Percentiles rank a stretch among this genome's conserved stretches.
Evolutionary conservation across 2,113 vertebrate genomes (phyloP).

Genomic region (Poeciliopsis prolifica): DNA sequence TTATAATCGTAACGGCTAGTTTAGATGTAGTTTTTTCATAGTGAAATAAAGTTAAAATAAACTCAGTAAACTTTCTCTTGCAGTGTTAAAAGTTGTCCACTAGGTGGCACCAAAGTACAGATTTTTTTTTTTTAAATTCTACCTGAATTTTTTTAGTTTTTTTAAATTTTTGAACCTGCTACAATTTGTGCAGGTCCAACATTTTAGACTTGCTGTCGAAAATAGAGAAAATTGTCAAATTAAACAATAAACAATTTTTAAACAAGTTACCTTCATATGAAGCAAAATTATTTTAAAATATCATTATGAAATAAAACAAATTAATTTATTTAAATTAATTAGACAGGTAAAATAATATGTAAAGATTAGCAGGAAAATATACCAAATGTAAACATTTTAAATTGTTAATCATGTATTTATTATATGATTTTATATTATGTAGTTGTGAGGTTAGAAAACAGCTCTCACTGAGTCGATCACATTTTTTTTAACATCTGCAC

Average conservation of each 20-base stretch:
- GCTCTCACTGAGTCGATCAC: too few relatives aligned
- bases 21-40: too few relatives aligned
- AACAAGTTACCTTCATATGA: background rate
- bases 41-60: too few relatives aligned
- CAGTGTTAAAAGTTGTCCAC: slow-evolving; percentile 1
- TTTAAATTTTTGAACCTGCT: background rate
- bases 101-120: slow-evolving; percentile 7
- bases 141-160: too few relatives aligned
- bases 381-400: too few relatives aligned
- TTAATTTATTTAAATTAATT: background rate
- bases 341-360: background rate
- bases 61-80: background rate
- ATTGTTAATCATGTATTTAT: too few relatives aligned
- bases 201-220: background rate
- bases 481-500: background rate
- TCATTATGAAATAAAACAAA: background rate
- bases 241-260: too few relatives aligned
- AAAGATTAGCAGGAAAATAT: too few relatives aligned
- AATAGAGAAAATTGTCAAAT: too few relatives aligned
- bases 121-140: background rate
- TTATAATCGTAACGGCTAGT: too few relatives aligned
- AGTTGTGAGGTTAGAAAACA: too few relatives aligned
- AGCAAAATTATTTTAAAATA: background rate
- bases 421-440: too few relatives aligned
- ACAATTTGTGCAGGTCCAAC: background rate